Conservation (phyloP, 2,797 vertebrate species). For the Sebastes variabilis region DNA sequence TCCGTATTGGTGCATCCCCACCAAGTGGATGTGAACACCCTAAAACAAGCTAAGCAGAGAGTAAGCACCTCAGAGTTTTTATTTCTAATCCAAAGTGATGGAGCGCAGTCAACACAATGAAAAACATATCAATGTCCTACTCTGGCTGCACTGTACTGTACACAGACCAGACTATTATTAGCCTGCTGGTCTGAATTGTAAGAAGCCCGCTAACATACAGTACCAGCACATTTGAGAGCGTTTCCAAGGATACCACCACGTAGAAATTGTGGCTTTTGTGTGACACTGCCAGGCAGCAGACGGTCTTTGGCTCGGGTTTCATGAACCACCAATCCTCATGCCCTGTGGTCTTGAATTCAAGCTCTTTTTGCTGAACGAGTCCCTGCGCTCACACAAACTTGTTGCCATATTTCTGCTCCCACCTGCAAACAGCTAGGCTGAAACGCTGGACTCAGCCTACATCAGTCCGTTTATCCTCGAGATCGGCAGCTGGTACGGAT, state of each 20-base stretch:
- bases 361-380: not conserved
- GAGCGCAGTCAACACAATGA: not conserved
- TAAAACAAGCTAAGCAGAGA: not conserved
- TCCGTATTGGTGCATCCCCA: no score
- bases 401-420: not conserved
- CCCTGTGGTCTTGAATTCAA: not conserved
- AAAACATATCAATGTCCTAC: not conserved
- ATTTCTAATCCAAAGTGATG: not conserved
- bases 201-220: not conserved
- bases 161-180: slow-evolving; percentile 19
- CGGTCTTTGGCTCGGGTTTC: not conserved
- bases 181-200: not conserved
- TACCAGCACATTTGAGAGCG: not conserved
- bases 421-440: slow-evolving; percentile 14
- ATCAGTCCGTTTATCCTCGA: slow-evolving; percentile 6
- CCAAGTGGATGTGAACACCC: not conserved
- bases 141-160: not conserved
- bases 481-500: slow-evolving; percentile 29
- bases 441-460: slow-evolving; percentile 7
- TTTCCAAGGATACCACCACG: slow-evolving; percentile 20
- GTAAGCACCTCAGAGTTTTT: not conserved
- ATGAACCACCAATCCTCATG: not conserved
- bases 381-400: not conserved
- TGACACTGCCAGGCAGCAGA: not conserved
- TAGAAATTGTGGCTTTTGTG: not conserved